phyloP scores from a whole-genome alignment of 2,113 vertebrate species.

The Smithornis capensis region DNA sequence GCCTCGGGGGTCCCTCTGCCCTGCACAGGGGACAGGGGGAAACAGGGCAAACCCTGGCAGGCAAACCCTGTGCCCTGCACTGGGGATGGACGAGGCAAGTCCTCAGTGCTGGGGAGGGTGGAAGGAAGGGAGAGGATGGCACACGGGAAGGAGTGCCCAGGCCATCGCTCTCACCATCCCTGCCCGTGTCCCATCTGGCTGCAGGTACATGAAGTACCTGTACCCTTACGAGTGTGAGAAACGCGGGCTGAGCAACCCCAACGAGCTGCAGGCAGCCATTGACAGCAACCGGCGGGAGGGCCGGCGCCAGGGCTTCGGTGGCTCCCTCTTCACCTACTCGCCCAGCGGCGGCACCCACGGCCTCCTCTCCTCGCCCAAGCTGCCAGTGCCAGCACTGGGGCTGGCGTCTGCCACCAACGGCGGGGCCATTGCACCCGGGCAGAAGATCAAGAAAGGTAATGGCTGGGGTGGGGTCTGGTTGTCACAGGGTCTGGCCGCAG shows the following conservation, averaged over 20 bases:
- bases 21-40: background rate
- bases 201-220: slow-evolving; percentile 98
- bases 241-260: slow-evolving; percentile 91
- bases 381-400: slow-evolving; percentile 78
- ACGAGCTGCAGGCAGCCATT: slow-evolving; percentile 94
- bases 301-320: slow-evolving; percentile 89
- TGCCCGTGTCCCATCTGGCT: rapidly evolving
- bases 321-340: slow-evolving; percentile 91
- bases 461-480: rapidly evolving
- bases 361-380: slow-evolving; percentile 90
- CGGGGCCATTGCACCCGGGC: slow-evolving; percentile 75
- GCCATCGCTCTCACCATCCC: rapidly evolving
- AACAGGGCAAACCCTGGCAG: too few relatives aligned
- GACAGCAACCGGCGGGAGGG: slow-evolving; percentile 95
- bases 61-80: background rate
- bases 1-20: background rate
- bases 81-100: background rate
- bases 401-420: slow-evolving; percentile 84
- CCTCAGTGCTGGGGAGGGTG: background rate
- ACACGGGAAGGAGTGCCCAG: background rate
- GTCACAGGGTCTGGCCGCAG: background rate
- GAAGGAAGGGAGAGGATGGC: background rate
- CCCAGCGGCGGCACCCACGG: slow-evolving; percentile 86
- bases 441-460: slow-evolving; percentile 95
- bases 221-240: slow-evolving; percentile 98